Evolutionary conservation across 1,140 invertebrate species (phyloP), one percentile per base, ranked within the genome.

Genomic region (Dreissena rostriformis): DNA sequence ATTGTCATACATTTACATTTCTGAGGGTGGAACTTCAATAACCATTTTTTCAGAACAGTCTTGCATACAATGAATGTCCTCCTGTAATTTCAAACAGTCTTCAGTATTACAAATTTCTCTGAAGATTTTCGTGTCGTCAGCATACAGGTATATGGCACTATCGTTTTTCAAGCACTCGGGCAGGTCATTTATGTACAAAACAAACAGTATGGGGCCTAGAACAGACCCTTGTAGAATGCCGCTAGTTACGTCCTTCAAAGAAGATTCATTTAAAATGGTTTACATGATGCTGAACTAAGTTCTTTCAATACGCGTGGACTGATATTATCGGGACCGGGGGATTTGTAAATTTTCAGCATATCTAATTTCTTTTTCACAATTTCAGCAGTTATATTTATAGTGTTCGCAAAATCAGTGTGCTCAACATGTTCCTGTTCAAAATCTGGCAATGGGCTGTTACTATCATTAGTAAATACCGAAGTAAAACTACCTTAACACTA

Each of bases 101-200:
- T 61, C 74, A 17, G 12, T 7, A 22, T 6, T 77, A n/a, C 12
- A 49, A 55, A 15, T 66, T n/a, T 55, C 53, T 15, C 74, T 26
- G 66, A 70, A 86, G 12, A 86, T 52, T 61, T 84, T 84, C 0
- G 82, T 82, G 66, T 86, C 83, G 55, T 87, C 86, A 5, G 83
- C 83, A 74, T 75, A 87, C 14, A 85, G 8, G 15, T 51, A 29
- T 19, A 75, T 39, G 39, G 2, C 67, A 68, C 29, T 26, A 28
- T 26, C 19, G 15, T 68, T 28, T 19, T 28, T 29, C 52, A 24
- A 24, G 26, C 24, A 0, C 57, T 26, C 49, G 15, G 81, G 66
- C 5, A 88, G 65, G 65, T 88, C 88, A 53, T 87, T 88, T 17
- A 86, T 88, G 65, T 78, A 89, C 12, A 89, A 52, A 14, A 88